Evolutionary conservation across 2,113 vertebrate genomes (phyloP).

Genomic region (Xenopus borealis): DNA sequence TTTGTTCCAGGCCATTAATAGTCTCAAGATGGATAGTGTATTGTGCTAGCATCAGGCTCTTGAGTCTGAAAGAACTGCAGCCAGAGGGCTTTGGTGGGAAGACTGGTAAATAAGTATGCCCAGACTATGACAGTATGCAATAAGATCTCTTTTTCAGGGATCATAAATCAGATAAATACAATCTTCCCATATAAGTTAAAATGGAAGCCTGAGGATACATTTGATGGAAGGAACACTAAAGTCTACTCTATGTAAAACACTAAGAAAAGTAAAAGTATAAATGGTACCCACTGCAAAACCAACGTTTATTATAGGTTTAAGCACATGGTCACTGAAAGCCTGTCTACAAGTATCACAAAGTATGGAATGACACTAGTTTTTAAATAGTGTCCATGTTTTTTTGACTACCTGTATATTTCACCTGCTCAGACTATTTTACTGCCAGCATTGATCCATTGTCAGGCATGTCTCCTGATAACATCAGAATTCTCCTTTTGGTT

Average conservation of each 20-base stretch:
- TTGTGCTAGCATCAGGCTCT: background rate
- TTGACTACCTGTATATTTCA: too few species aligned
- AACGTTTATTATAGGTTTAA: too few species aligned
- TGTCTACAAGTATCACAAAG: too few species aligned
- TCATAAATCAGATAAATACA: background rate
- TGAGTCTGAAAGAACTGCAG: background rate
- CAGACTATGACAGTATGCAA: background rate
- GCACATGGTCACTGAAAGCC: too few species aligned
- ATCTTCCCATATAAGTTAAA: background rate
- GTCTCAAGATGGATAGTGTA: background rate
- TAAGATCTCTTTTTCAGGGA: background rate
- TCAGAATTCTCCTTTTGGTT: too few species aligned
- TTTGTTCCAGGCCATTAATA: background rate
- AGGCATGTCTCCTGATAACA: too few species aligned
- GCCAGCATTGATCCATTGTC: too few species aligned
- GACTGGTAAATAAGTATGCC: background rate
- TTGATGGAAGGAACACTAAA: background rate
- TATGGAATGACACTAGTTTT: too few species aligned
- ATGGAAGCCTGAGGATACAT: background rate
- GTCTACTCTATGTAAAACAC: background rate
- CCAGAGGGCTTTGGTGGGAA: background rate
- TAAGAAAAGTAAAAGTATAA: too few species aligned
- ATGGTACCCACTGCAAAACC: too few species aligned
- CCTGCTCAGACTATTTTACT: too few species aligned
- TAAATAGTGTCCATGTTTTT: too few species aligned